These are phyloP conservation scores for Agapornis roseicollis DNA, from an alignment of 2,113 vertebrate genomes.

Conservation along the genomic window DNA sequence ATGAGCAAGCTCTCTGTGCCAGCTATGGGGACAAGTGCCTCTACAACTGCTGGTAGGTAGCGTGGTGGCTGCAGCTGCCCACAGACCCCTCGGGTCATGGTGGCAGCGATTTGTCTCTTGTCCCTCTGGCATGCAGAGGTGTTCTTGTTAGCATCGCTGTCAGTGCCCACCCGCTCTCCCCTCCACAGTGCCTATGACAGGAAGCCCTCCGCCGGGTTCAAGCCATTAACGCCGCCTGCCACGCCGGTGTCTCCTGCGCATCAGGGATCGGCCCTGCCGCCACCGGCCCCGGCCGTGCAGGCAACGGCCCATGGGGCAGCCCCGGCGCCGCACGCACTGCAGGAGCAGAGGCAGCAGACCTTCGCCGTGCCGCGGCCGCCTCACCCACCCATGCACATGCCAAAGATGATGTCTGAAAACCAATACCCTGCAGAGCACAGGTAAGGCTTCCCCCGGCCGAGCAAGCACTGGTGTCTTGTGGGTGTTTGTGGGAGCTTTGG, in stretches of 20 bases:
- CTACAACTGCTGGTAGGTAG: constrained; percentile 95
- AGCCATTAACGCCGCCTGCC: constrained; percentile 92
- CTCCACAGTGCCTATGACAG: constrained; percentile 92
- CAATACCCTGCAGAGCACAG: constrained; percentile 88
- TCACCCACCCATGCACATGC: constrained; percentile 76
- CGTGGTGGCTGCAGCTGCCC: accelerated
- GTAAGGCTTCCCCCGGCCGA: constrained; percentile 49
- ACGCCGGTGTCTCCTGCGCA: constrained; percentile 85
- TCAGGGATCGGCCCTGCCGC: constrained; percentile 67
- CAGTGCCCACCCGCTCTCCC: neutral
- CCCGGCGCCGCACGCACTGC: constrained; percentile 53
- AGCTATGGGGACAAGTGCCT: constrained; percentile 97
- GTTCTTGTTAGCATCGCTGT: neutral
- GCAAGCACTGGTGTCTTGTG: accelerated
- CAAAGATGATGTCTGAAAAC: constrained; percentile 85
- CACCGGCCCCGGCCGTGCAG: constrained; percentile 49
- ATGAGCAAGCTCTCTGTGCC: constrained; percentile 85
- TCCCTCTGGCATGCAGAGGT: neutral
- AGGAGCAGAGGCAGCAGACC: constrained; percentile 77
- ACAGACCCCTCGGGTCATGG: neutral
- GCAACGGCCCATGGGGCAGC: constrained; percentile 67
- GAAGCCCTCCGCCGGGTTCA: constrained; percentile 89
- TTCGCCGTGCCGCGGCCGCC: constrained; percentile 87
- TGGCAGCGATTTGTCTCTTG: neutral
- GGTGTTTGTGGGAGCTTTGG: accelerated